These are phyloP conservation scores for Punctoribates punctum DNA, from an alignment of 2,888 invertebrate genomes.

Conservation along the genomic window DNA sequence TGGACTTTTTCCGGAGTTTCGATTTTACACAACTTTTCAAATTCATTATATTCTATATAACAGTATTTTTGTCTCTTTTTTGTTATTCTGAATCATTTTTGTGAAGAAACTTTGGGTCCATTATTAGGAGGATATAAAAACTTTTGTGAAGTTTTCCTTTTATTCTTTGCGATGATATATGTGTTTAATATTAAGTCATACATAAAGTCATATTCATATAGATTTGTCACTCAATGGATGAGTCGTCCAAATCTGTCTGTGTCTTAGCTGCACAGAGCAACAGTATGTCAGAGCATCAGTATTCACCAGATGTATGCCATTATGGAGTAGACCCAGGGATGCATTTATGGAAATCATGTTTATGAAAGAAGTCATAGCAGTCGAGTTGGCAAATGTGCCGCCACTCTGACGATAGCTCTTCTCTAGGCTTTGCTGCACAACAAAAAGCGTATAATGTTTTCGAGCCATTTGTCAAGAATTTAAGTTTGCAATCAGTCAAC, in stretches of 20 bases:
- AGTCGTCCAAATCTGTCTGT: neutral
- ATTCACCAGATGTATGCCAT: constrained; percentile 14
- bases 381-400: neutral
- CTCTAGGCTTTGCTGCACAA: neutral
- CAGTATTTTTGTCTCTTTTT: neutral
- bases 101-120: neutral
- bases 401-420: too few species aligned
- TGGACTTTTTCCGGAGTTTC: constrained; percentile 10
- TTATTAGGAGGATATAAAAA: neutral
- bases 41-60: constrained; percentile 12
- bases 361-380: neutral
- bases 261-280: constrained; percentile 17
- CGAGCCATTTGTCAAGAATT: constrained; percentile 14
- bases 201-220: constrained; percentile 16
- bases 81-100: neutral
- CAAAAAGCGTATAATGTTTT: neutral
- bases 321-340: constrained; percentile 13
- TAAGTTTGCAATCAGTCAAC: constrained; percentile 5
- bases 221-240: constrained; percentile 16
- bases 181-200: constrained; percentile 24
- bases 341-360: constrained; percentile 3
- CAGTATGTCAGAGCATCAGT: constrained; percentile 28
- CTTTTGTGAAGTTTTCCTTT: neutral
- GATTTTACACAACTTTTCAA: constrained; percentile 15
- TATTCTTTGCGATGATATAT: neutral